Conservation (phyloP, 2,113 vertebrate species). For the Glaucomys volans region DNA sequence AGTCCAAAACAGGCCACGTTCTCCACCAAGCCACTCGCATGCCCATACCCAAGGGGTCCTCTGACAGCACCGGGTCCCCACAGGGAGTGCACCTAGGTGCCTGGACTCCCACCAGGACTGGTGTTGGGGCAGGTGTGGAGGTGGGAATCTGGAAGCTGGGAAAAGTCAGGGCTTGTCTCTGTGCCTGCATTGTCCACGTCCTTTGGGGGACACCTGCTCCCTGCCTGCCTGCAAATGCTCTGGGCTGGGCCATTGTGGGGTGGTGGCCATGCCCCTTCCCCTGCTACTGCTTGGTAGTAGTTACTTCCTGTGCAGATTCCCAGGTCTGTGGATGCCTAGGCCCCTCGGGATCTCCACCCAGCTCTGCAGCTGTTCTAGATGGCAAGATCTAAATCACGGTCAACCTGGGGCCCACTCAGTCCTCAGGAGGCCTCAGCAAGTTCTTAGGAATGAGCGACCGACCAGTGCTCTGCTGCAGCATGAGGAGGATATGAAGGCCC, state of each 20-base stretch:
- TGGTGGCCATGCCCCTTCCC: no score
- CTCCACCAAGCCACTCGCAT: accelerated
- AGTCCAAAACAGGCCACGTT: background rate
- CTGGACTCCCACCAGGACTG: accelerated
- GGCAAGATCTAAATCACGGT: background rate
- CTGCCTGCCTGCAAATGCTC: background rate
- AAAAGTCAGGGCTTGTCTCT: background rate
- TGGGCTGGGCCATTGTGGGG: no score
- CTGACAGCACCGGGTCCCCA: no score
- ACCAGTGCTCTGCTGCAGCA: background rate
- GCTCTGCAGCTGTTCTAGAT: background rate
- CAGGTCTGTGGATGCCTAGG: accelerated
- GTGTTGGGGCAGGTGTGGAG: accelerated
- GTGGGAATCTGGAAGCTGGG: accelerated
- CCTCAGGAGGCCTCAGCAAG: background rate
- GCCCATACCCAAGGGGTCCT: accelerated
- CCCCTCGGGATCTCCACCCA: no score
- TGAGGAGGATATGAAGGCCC: background rate
- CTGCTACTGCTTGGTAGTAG: background rate
- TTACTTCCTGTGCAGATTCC: background rate
- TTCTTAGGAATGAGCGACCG: background rate
- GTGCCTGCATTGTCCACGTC: accelerated
- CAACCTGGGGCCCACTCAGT: background rate
- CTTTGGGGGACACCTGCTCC: accelerated
- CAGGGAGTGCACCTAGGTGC: accelerated